Conservation (phyloP, 2,888 invertebrate genomes). For the Lasioglossum lativentre region DNA sequence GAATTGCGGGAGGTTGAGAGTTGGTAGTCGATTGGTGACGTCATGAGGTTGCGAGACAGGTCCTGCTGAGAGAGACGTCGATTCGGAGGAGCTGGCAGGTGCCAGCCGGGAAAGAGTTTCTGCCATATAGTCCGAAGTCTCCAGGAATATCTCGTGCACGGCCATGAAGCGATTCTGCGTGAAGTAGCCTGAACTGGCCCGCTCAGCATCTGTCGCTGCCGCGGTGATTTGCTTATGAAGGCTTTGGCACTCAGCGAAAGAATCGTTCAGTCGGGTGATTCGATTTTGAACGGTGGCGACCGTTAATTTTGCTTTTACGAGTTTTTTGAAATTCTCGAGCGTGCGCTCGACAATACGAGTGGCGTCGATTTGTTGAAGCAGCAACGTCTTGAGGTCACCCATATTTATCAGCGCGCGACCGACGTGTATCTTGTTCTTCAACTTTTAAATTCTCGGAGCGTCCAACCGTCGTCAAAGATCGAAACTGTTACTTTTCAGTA, state of each 20-base stretch:
- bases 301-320: not conserved
- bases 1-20: no score
- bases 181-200: not conserved
- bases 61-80: not conserved
- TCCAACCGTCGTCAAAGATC: not conserved
- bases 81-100: not conserved
- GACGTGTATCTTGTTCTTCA: not conserved
- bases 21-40: not conserved
- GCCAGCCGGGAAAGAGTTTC: not conserved
- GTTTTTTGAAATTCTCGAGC: constrained; percentile 5
- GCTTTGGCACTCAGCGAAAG: constrained; percentile 2
- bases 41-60: not conserved
- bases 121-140: not conserved
- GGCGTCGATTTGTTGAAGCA: not conserved
- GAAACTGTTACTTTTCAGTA: not conserved
- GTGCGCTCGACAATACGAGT: constrained; percentile 14
- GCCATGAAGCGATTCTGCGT: not conserved
- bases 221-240: not conserved
- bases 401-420: not conserved
- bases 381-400: not conserved
- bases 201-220: not conserved
- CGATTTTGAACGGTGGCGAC: constrained; percentile 17
- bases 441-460: not conserved
- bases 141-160: not conserved
- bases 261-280: not conserved